These are phyloP conservation scores for Drosophila macrospina DNA, from an alignment of 2,888 invertebrate species.

Conservation along the genomic window DNA sequence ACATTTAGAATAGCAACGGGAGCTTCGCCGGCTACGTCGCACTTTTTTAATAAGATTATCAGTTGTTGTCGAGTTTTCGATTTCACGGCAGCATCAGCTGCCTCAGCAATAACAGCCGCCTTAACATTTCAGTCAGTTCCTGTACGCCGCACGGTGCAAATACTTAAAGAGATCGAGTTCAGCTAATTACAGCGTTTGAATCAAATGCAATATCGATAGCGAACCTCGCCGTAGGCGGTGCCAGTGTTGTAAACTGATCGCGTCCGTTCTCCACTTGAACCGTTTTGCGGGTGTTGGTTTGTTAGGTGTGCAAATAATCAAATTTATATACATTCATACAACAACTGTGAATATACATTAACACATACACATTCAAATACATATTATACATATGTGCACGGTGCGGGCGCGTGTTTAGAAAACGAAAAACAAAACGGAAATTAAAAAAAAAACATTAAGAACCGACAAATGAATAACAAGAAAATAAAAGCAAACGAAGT, in stretches of 20 bases:
- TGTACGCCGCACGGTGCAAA: slow-evolving; percentile 75
- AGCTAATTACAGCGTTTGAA: slow-evolving; percentile 26
- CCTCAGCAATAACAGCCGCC: slow-evolving; percentile 38
- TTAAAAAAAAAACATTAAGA: slow-evolving; percentile 17
- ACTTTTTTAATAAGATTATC: slow-evolving; percentile 70
- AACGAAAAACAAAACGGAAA: slow-evolving; percentile 62
- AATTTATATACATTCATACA: slow-evolving; percentile 16
- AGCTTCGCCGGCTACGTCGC: slow-evolving; percentile 49
- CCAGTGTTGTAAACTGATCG: slow-evolving; percentile 50
- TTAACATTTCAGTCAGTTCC: slow-evolving; percentile 71
- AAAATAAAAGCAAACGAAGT: slow-evolving; percentile 39
- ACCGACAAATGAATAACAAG: slow-evolving; percentile 34
- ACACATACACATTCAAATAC: no score
- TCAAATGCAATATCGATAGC: slow-evolving; percentile 46
- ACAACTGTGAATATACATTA: no score
- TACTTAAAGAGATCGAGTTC: slow-evolving; percentile 32
- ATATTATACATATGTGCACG: slow-evolving; percentile 46
- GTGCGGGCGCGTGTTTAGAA: slow-evolving; percentile 72
- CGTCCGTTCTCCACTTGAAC: slow-evolving; percentile 5
- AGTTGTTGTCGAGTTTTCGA: slow-evolving; percentile 76
- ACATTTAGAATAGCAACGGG: slow-evolving; percentile 6
- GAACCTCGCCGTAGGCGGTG: slow-evolving; percentile 3
- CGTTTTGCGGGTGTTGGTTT: slow-evolving; percentile 22
- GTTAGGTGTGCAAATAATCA: slow-evolving; percentile 35
- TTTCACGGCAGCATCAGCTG: slow-evolving; percentile 63